A percentile compares a stretch with the other conserved stretches of the same genome.
Evolutionary conservation across 2,888 invertebrate genomes (phyloP).

Genomic region (Eucera pruinosa): DNA sequence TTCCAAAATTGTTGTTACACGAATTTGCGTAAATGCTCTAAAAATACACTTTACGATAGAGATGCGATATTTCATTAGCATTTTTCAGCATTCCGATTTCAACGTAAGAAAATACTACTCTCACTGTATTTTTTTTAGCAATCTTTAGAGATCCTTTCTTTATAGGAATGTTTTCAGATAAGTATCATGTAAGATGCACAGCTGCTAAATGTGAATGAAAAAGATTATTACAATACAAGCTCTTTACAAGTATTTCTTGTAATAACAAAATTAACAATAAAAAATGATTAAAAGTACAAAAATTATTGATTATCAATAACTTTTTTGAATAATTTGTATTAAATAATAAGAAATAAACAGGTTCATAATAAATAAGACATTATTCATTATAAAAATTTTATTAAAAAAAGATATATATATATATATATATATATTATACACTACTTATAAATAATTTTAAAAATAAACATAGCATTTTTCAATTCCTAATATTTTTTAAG

Average conservation of each 20-base stretch:
- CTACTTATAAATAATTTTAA: too few relatives aligned
- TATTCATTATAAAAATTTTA: too few relatives aligned
- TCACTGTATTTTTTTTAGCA: constrained; percentile 59
- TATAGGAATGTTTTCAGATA: not conserved
- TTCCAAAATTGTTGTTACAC: constrained; percentile 5
- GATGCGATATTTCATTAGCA: constrained; percentile 38
- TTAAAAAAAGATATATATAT: too few relatives aligned
- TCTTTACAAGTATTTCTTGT: not conserved
- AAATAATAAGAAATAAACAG: too few relatives aligned
- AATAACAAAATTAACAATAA: not conserved
- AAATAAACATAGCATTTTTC: too few relatives aligned
- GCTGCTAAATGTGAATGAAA: not conserved
- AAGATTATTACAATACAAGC: not conserved
- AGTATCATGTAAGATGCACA: not conserved
- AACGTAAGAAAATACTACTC: constrained; percentile 17
- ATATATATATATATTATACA: too few relatives aligned
- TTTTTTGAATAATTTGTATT: too few relatives aligned
- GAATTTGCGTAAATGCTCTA: constrained; percentile 10
- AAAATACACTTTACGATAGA: constrained; percentile 13
- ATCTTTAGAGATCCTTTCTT: constrained; percentile 33
- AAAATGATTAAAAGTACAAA: too few relatives aligned
- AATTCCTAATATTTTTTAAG: too few relatives aligned
- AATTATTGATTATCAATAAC: not conserved
- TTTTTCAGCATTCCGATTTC: constrained; percentile 58
- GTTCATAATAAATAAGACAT: not conserved